These are phyloP conservation scores for Colostygia pectinataria DNA, from an alignment of 2,888 invertebrate genomes.

Conservation along the genomic window DNA sequence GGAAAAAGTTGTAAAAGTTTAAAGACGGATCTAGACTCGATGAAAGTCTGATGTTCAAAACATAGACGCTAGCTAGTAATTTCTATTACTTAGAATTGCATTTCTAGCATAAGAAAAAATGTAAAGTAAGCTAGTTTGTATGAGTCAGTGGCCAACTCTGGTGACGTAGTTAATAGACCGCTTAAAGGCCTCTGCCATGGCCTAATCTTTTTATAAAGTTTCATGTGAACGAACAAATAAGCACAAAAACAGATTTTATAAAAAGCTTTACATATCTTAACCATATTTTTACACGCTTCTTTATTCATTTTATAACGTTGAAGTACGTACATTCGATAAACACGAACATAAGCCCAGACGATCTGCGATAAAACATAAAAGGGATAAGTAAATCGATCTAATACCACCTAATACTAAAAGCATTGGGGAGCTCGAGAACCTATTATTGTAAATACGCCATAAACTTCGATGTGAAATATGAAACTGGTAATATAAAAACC, in stretches of 20 bases:
- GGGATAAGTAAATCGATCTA: conserved; percentile 45
- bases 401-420: conserved; percentile 50
- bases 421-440: conserved; percentile 40
- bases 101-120: no score
- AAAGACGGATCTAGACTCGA: not conserved
- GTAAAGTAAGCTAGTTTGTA: no score
- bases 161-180: no score
- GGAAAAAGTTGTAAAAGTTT: not conserved
- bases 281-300: no score
- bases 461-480: conserved; percentile 34
- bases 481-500: conserved; percentile 24
- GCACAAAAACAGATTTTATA: no score
- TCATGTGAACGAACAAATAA: no score
- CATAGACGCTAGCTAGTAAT: no score
- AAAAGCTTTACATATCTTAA: no score
- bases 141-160: no score
- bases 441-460: conserved; percentile 39
- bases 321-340: conserved; percentile 23
- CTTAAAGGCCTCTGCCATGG: no score
- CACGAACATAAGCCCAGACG: conserved; percentile 23
- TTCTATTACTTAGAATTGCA: no score
- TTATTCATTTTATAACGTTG: conserved; percentile 13
- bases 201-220: no score
- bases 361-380: conserved; percentile 26
- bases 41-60: not conserved